Base-by-base conservation (phyloP, 2,113 vertebrate species). In the Erythrocercus mccallii region DNA sequence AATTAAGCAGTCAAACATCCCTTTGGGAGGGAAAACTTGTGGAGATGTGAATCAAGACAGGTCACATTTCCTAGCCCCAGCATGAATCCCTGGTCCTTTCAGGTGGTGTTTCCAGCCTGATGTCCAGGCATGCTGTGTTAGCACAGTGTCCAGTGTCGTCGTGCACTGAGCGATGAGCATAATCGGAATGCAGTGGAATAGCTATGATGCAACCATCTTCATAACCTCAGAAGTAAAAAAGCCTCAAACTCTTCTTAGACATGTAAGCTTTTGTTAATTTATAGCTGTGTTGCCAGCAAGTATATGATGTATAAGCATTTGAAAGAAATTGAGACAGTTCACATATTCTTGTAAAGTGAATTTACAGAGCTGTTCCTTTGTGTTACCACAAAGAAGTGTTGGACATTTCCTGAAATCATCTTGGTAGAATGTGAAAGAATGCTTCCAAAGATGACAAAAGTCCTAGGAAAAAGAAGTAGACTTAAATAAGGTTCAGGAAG, bases 121-220 rank as follows among this genome's bases (percentile, higher is more conserved):
- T 18, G 47, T 33, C 24, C n/a, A 12, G 68, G 16, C 19, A 7
- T 25, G 37, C 83, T 65, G 30, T 76, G 47, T 81, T 84, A 79
- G 81, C 82, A 38, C 60, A 5, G 50, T 22, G 42, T 35, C 25
- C 61, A 8, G 54, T 21, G 33, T 31, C 3, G 1, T 19, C 51
- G 48, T 14, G 35, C 50, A 20, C 18, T 19, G 64, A 70, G 38
- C 28, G 14, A 27, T 76, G 31, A 21, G 15, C 0, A 0, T 24
- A 44, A 53, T 30, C 12, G 1, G 13, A 68, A 31, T 27, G 54
- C 77, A 74, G 37, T 1, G 1, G 57, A 73, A 25, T 9, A 48
- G 51, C 48, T 81, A 3, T 0, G 0, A 51, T 80, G 20, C 62
- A 54, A 15, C 20, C n/a, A 15, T 37, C 38, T 8, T 50, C 42